phyloP scores from a whole-genome alignment of 2,797 vertebrate species.

The Phaenicophaeus curvirostris region DNA sequence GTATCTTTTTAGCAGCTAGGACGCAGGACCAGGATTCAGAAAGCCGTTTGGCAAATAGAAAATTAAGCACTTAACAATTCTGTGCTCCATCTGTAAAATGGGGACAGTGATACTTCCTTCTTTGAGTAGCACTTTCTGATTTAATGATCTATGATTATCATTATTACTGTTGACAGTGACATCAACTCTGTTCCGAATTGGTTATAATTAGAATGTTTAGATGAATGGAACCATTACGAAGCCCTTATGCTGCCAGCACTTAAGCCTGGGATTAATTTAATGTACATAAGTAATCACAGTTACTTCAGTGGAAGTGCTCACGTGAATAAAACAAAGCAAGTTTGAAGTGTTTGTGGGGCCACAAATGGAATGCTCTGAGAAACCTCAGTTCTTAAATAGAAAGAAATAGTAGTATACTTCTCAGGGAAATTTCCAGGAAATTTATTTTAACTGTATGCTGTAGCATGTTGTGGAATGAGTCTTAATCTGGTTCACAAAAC shows the following conservation, averaged over 20 bases:
- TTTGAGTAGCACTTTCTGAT: slow-evolving; percentile 36
- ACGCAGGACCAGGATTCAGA: slow-evolving; percentile 6
- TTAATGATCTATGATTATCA: slow-evolving; percentile 51
- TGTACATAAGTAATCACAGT: not conserved
- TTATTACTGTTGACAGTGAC: slow-evolving; percentile 37
- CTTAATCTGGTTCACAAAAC: not conserved
- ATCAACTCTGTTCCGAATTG: not conserved
- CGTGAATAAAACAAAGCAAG: not conserved
- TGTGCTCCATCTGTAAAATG: slow-evolving; percentile 27
- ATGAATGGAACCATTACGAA: slow-evolving; percentile 43
- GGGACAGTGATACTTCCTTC: not conserved
- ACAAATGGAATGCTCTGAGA: not conserved
- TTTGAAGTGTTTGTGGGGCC: not conserved
- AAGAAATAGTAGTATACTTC: not conserved
- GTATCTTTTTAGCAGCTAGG: slow-evolving; percentile 8
- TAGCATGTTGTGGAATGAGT: not conserved
- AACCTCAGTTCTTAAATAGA: not conserved
- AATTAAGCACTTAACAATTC: slow-evolving; percentile 41
- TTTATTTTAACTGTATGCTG: not conserved
- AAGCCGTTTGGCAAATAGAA: slow-evolving; percentile 31
- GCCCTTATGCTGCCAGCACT: not conserved
- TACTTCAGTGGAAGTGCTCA: not conserved
- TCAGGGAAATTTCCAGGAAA: not conserved
- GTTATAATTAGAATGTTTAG: slow-evolving; percentile 56
- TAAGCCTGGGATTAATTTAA: slow-evolving; percentile 30